Base-by-base conservation (phyloP, 2,888 invertebrate species). In the Adelognathus sp. region DNA sequence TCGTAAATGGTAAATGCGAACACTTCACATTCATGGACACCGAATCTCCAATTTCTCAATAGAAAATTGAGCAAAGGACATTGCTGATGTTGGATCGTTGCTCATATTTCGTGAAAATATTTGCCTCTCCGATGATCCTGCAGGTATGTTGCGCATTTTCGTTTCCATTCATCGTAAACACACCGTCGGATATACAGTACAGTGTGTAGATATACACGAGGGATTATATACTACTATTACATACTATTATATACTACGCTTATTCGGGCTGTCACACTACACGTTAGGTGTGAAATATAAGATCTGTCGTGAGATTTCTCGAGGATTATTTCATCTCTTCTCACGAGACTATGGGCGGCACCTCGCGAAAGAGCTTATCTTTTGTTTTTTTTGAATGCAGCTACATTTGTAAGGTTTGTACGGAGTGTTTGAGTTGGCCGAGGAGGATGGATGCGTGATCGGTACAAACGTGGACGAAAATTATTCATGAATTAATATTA, bases 61-160 rank as follows among this genome's bases (percentile, higher is more conserved):
- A 31, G 74, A 61, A 24, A 31, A 39, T 36, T 69, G 36, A 63
- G 27, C 18, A 27, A 41, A 54, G 58, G 16, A 16, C 39, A 50
- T 41, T 11, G 16, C 18, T 50, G 36, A 44, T 31, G 24, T 33
- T 16, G 18, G 46, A 39, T 39, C 64, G 76, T 63, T 82, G 70
- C 82, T 82, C 82, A 79, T 79, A 77, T 82, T 81, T 76, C 80
- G 39, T 39, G 77, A 81, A 73, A 81, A 82, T 81, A 79, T 81
- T 82, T 82, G 66, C 74, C 73, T 54, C 41, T 69, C n/a, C 27
- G 41, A 69, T 69, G 50, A 66, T 60, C 27, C 67, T 54, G 50
- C 50, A 39, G 46, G 39, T 39, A n/a, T 58, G 46, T 79, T 77
- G 77, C 73, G 77, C 75, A 73, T 76, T 73, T 78, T 44, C 52